Base-by-base conservation (phyloP, 35 echinoderm and acorn worm species). In the Heliocidaris tuberculata region DNA sequence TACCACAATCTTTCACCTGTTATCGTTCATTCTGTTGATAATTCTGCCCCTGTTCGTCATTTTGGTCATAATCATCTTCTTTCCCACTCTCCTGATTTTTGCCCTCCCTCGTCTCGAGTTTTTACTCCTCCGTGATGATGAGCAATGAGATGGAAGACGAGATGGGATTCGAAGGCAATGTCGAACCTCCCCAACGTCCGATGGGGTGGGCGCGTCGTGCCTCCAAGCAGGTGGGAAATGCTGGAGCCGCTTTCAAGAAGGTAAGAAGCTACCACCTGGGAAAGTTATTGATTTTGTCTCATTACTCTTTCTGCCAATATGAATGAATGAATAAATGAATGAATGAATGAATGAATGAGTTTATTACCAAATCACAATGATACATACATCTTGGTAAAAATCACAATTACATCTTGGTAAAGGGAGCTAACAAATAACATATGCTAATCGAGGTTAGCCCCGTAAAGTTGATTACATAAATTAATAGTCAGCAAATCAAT, bases 181-280 rank as follows among this genome's bases (percentile, higher is more conserved):
- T 24, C 21, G 91, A 31, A 15, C 15, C 49, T 59, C 5, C 50
- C 11, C 47, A 30, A 30, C 0, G 91, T 11, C 91, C 91, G 12
- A 93, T 49, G 47, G 17, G 50, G 7, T 93, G 91, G 91, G 50
- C 56, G 30, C 50, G 95, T 17, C 85, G 93, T 7, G 93, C 95
- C 85, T 93, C 95, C 24, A 52, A 93, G n/a, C 65, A 50, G 48
- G 54, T 92, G 31, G 52, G 12, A 48, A 27, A 11, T 92, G 96
- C 86, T 2, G 93, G 47, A 71, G 94, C 29, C 5, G 31, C 93
- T 7, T 96, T 96, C 32, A 96, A 92, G 88, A 96, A 96, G 96
- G 96, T 96, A 96, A 24, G 35, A 11, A 19, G 3, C 35, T 42
- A 42, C 35, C 35, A 42, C 35, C 35, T 1, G 35, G 35, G n/a